Evolutionary conservation across 2,113 vertebrate species (phyloP), one percentile per base, ranked within the genome.

Genomic region (Dendropsophus ebraccatus): DNA sequence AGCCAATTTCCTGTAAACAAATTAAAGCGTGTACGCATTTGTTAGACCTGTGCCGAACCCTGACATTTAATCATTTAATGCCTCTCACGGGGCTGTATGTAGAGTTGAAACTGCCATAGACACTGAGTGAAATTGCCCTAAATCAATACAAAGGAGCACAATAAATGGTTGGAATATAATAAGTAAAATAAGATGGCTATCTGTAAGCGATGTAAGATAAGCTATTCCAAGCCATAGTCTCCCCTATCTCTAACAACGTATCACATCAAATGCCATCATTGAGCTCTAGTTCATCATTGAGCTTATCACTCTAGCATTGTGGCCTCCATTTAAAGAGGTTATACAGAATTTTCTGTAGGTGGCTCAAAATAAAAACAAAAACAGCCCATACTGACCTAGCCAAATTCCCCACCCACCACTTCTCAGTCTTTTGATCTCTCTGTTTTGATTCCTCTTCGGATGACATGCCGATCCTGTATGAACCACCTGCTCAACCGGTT

Each of bases 11-110:
- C 67, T 70, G 32, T 70, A 41, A 70, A 70, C 67, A 70, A 70
- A 70, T 70, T 21, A 70, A 41, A 70, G 19, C 67, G 12, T 70
- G 67, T 70, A 70, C 32, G 21, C 67, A 70, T 70, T 70, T 70
- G 67, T 70, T 70, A 70, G 67, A 70, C 35, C 67, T 23, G 35
- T 41, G 19, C 67, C 35, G 35, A 70, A 37, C 67, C 67, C 67
- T 70, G 67, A 70, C 67, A 41, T 70, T 70, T 41, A 70, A 70
- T 70, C 67, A 70, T 70, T 70, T 70, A 70, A 70, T 70, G 19
- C 67, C 35, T 41, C 67, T 70, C 67, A 12, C 9, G 67, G 67
- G 67, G 32, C 67, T 17, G 32, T 16, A 70, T 37, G 37, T 17
- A 37, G 7, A 70, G 32, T 41, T 16, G 32, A 41, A 41, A 23